Evolutionary conservation across 2,113 vertebrate species (phyloP).

Genomic region (Cynocephalus volans): DNA sequence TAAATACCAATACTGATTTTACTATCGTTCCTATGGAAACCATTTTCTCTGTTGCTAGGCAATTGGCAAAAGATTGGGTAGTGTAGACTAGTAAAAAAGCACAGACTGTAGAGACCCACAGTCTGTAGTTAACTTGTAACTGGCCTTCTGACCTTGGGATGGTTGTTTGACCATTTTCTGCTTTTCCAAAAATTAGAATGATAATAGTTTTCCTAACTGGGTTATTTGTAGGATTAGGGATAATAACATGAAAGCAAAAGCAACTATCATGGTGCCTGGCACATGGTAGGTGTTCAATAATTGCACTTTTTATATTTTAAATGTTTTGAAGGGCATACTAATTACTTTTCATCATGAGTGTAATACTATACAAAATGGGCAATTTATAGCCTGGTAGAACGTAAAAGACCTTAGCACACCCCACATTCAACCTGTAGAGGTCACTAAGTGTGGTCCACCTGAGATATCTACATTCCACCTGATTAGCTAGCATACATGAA

Average conservation of each 20-base stretch:
- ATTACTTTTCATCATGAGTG: background rate
- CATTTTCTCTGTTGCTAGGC: conserved; percentile 76
- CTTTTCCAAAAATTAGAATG: conserved; percentile 23
- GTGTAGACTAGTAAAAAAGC: conserved; percentile 15
- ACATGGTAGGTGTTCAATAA: background rate
- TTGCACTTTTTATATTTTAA: conserved; percentile 4
- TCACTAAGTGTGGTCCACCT: background rate
- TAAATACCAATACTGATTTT: conserved; percentile 71
- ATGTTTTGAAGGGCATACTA: background rate
- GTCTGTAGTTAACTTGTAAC: conserved; percentile 20
- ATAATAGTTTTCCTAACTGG: background rate
- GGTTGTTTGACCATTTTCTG: background rate
- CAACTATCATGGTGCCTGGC: background rate
- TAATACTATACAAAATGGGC: conserved; percentile 14
- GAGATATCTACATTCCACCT: background rate
- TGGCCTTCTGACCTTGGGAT: background rate
- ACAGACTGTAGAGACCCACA: background rate
- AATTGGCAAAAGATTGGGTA: conserved; percentile 54
- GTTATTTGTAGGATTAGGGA: conserved; percentile 51
- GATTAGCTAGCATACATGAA: background rate
- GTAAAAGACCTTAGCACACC: background rate
- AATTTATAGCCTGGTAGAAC: background rate
- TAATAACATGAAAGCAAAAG: conserved; percentile 58
- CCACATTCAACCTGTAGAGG: background rate
- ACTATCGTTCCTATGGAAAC: conserved; percentile 74